Evolutionary conservation across 1,140 invertebrate genomes (phyloP).

Genomic region (Diachasma alloeum): DNA sequence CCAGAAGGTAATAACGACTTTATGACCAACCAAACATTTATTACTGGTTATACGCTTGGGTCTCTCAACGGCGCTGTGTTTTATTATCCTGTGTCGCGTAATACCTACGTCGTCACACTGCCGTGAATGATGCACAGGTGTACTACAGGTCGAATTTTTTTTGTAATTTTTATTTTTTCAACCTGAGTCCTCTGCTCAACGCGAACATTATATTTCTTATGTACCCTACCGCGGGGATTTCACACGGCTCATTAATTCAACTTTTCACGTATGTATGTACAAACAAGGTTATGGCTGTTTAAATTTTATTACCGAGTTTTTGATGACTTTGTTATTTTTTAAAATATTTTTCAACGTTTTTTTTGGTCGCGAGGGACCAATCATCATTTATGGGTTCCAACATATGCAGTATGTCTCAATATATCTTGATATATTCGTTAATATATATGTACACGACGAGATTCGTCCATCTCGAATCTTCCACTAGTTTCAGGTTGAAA

Average conservation of each 20-base stretch:
- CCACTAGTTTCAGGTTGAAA: too few relatives aligned
- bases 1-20: conserved; percentile 59
- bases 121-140: neutral
- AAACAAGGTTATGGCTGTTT: too few relatives aligned
- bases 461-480: too few relatives aligned
- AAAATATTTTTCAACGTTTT: too few relatives aligned
- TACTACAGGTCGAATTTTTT: neutral
- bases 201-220: neutral
- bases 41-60: conserved; percentile 48
- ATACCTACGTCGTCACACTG: neutral
- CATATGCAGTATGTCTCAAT: too few relatives aligned
- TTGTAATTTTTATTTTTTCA: neutral
- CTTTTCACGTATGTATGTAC: neutral
- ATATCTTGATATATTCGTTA: too few relatives aligned
- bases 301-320: too few relatives aligned
- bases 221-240: too few relatives aligned
- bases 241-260: neutral
- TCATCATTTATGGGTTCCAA: too few relatives aligned
- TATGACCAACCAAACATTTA: conserved; percentile 64
- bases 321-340: too few relatives aligned
- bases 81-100: conserved; percentile 46
- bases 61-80: conserved; percentile 30
- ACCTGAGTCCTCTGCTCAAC: neutral
- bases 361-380: too few relatives aligned
- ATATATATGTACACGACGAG: too few relatives aligned